These are phyloP conservation scores for Balanococcus diminutus DNA, from an alignment of 2,888 invertebrate genomes.

Conservation along the genomic window DNA sequence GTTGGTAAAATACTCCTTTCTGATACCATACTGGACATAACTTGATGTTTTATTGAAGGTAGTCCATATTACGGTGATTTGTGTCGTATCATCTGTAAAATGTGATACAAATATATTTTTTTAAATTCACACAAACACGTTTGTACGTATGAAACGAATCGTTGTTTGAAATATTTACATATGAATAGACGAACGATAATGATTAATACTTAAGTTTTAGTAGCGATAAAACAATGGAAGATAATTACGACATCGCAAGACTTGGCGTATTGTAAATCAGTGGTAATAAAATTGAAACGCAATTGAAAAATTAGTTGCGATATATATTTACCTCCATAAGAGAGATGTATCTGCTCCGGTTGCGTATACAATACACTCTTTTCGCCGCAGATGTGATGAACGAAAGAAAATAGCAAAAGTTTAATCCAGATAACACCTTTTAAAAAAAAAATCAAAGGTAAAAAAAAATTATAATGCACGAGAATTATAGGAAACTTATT, in stretches of 20 bases:
- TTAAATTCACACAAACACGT: too few species aligned
- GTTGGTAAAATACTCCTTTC: constrained; percentile 61
- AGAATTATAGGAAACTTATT: too few species aligned
- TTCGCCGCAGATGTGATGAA: neutral
- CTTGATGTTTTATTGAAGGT: constrained; percentile 72
- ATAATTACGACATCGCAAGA: neutral
- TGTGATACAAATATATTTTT: neutral
- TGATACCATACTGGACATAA: constrained; percentile 76
- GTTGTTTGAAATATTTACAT: neutral
- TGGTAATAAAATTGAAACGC: neutral
- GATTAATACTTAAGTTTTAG: neutral
- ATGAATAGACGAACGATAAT: neutral
- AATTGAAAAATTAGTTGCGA: neutral
- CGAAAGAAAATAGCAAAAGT: neutral
- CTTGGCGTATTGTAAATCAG: neutral
- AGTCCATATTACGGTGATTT: constrained; percentile 83
- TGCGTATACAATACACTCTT: constrained; percentile 62
- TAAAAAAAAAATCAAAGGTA: neutral
- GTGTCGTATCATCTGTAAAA: constrained; percentile 67
- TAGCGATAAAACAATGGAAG: neutral
- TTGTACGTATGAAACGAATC: neutral
- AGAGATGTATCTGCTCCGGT: constrained; percentile 73
- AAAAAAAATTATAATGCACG: neutral
- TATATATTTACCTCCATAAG: constrained; percentile 67
- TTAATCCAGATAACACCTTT: neutral